Base-by-base conservation (phyloP, 2,888 invertebrate genomes). In the Dynastes maya region DNA sequence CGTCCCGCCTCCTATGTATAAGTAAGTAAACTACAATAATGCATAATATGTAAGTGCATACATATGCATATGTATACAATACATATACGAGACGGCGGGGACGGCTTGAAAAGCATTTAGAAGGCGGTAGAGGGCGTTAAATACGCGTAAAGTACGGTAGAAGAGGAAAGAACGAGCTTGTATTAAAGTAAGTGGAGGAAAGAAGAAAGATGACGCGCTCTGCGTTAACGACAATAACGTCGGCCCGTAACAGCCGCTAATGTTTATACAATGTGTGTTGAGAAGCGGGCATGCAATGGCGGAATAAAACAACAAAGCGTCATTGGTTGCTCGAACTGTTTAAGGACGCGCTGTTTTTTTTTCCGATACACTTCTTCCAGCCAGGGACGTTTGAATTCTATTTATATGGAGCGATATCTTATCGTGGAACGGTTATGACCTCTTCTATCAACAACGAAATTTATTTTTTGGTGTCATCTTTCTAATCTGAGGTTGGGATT, bases 251-350 rank as follows among this genome's bases (percentile, higher is more conserved):
- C 58, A n/a, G 22, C 58, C 22, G 68, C 29, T 76, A 67, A 76
- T 76, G 58, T 76, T 76, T 76, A 68, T 68, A 76, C 76, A 68
- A 68, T 76, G 76, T 76, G 76, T 65, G 61, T n/a, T 58, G 55
- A 58, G 55, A 22, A 58, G 55, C 55, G 16, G 22, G 5, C 16
- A 58, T 76, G 76, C 53, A 58, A 65, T 55, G 55, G 40, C 27
- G 67, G 76, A 37, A 67, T 22, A 16, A 76, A 76, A 64, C 53
- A 70, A 72, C 45, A 74, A 61, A 61, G 40, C 61, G 45, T 11
- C 61, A 61, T 40, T 61, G 45, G 40, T 22, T 22, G 45, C 1
- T 9, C 45, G 22, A 58, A 58, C 22, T 74, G 61, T 61, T 72
- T 72, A 61, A 40, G 27, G 61, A 72, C 32, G 53, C 64, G 51